A percentile compares a stretch with the other conserved stretches of the same genome.
These are phyloP conservation scores for Tachina lurida DNA, from an alignment of 2,888 invertebrate species.

Conservation along the genomic window DNA sequence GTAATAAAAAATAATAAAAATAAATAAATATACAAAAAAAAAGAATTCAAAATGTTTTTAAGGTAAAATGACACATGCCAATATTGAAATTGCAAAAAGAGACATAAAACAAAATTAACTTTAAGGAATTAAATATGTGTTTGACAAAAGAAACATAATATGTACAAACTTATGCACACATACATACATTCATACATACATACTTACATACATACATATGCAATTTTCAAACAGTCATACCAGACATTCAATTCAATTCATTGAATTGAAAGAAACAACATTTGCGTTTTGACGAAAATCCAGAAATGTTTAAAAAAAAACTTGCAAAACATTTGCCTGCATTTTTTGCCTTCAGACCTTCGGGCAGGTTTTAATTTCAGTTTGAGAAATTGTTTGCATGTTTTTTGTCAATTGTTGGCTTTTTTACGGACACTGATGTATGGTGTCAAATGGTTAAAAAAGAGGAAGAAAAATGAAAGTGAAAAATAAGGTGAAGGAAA, in stretches of 20 bases:
- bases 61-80: slow-evolving; percentile 69
- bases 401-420: slow-evolving; percentile 8
- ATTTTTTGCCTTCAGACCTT: slow-evolving; percentile 40
- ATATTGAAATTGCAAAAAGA: slow-evolving; percentile 56
- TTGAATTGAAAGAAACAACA: slow-evolving; percentile 43
- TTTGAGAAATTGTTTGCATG: slow-evolving; percentile 55
- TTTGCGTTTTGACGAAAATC: slow-evolving; percentile 64
- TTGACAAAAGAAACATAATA: slow-evolving; percentile 49
- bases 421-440: background rate
- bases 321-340: slow-evolving; percentile 41
- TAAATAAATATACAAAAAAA: slow-evolving; percentile 8
- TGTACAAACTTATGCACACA: too few species aligned
- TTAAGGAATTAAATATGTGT: slow-evolving; percentile 32
- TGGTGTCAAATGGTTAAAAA: slow-evolving; percentile 48
- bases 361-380: slow-evolving; percentile 43
- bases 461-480: background rate
- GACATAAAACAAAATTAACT: slow-evolving; percentile 20
- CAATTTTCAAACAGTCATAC: slow-evolving; percentile 25
- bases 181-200: too few species aligned
- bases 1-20: background rate
- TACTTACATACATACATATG: too few species aligned
- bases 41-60: slow-evolving; percentile 32
- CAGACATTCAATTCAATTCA: slow-evolving; percentile 41
- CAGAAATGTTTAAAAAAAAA: slow-evolving; percentile 33
- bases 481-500: slow-evolving; percentile 1